Evolutionary conservation across 2,113 vertebrate species (phyloP).

Genomic region (Narcine bancroftii): DNA sequence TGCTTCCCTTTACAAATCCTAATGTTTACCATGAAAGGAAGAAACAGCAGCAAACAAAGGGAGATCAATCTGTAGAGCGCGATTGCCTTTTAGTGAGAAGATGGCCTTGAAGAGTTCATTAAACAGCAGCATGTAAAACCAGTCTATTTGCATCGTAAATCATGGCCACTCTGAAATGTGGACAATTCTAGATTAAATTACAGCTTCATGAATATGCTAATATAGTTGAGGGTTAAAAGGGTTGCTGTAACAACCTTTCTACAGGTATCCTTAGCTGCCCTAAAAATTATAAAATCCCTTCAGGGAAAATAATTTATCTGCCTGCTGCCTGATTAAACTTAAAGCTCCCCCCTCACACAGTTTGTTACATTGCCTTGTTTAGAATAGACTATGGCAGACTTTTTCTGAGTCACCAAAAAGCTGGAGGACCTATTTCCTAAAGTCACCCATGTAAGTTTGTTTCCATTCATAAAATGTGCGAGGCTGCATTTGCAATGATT

Average conservation of each 20-base stretch:
- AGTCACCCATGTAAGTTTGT: no score
- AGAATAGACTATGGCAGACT: no score
- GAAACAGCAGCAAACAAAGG: constrained; percentile 61
- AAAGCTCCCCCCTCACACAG: no score
- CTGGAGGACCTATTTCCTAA: no score
- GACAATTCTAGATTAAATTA: constrained; percentile 73
- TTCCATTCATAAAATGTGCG: no score
- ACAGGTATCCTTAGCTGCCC: constrained; percentile 70
- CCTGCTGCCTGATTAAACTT: no score
- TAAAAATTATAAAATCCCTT: no score
- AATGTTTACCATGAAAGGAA: constrained; percentile 41
- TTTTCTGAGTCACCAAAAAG: no score
- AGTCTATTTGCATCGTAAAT: constrained; percentile 78
- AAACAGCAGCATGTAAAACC: constrained; percentile 75
- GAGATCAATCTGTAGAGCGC: constrained; percentile 71
- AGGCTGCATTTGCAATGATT: no score
- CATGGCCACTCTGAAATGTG: constrained; percentile 67
- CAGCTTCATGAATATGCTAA: constrained; percentile 81
- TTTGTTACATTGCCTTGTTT: no score
- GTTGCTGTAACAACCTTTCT: constrained; percentile 70
- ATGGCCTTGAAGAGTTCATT: constrained; percentile 81
- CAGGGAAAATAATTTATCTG: no score
- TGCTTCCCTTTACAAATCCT: constrained; percentile 36
- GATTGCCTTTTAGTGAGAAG: constrained; percentile 71
- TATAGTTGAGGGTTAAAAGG: constrained; percentile 72